These are phyloP conservation scores for Pampusana beccarii DNA, from an alignment of 2,113 vertebrate genomes.

Conservation along the genomic window DNA sequence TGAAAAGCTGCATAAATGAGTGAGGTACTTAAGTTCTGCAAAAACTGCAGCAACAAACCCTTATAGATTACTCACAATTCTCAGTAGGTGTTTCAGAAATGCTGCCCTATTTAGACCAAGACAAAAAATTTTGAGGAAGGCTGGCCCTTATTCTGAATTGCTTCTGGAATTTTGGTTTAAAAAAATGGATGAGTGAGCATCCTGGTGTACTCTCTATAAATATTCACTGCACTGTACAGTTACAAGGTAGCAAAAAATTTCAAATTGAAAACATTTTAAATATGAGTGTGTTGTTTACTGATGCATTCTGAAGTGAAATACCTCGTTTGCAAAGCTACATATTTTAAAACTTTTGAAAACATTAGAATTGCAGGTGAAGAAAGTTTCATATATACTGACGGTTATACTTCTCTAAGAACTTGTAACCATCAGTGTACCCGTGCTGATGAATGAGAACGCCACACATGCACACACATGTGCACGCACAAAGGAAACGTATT, in stretches of 20 bases:
- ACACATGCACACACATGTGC: rapidly evolving
- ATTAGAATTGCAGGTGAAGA: neutral
- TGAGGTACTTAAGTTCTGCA: constrained; percentile 16
- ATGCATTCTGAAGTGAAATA: neutral
- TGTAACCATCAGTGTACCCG: neutral
- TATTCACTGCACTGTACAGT: neutral
- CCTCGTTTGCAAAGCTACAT: neutral
- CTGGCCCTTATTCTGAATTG: neutral
- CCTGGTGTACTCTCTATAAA: neutral
- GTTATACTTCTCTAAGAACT: neutral
- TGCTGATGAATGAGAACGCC: neutral
- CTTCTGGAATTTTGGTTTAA: neutral
- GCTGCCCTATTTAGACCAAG: neutral
- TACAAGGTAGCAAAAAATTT: neutral
- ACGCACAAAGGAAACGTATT: neutral
- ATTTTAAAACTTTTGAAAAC: neutral
- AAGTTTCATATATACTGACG: neutral
- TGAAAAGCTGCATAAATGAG: constrained; percentile 51
- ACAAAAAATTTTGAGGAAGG: neutral
- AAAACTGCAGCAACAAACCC: neutral
- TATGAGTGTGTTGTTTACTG: neutral
- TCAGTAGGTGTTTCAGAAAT: neutral
- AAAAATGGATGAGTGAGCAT: neutral
- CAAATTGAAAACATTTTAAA: neutral
- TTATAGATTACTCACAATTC: neutral